phyloP scores from a whole-genome alignment of 2,888 invertebrate genomes.

The Lithosia quadra region DNA sequence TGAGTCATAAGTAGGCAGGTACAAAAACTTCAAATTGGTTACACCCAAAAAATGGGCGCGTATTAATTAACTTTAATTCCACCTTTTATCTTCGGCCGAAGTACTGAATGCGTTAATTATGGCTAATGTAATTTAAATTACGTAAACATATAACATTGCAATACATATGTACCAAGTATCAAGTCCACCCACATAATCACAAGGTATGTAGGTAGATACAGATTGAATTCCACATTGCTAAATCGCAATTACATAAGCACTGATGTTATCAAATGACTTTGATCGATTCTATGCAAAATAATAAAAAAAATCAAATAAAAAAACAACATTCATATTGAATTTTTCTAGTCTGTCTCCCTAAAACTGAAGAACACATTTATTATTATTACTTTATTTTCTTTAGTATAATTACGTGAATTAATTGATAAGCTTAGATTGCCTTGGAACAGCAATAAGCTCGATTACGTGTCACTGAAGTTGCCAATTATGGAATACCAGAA shows the following conservation, averaged over 20 bases:
- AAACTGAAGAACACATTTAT: too few relatives aligned
- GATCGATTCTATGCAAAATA: not conserved
- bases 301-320: not conserved
- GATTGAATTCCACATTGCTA: slow-evolving; percentile 14
- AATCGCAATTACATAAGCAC: not conserved
- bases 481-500: not conserved
- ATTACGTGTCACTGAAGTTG: not conserved
- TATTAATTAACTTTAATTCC: slow-evolving; percentile 42
- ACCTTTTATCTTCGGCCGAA: slow-evolving; percentile 50
- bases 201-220: slow-evolving; percentile 18
- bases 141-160: slow-evolving; percentile 17
- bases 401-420: not conserved
- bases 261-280: slow-evolving; percentile 9
- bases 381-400: too few relatives aligned
- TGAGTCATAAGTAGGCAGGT: not conserved
- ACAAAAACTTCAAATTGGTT: not conserved
- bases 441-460: not conserved
- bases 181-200: slow-evolving; percentile 16
- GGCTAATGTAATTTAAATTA: slow-evolving; percentile 35
- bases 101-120: slow-evolving; percentile 25
- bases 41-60: not conserved
- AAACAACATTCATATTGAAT: too few relatives aligned
- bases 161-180: too few relatives aligned
- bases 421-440: not conserved
- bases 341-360: too few relatives aligned